Base-by-base conservation (phyloP, 2,113 vertebrate species). In the Amblyornis subalaris region DNA sequence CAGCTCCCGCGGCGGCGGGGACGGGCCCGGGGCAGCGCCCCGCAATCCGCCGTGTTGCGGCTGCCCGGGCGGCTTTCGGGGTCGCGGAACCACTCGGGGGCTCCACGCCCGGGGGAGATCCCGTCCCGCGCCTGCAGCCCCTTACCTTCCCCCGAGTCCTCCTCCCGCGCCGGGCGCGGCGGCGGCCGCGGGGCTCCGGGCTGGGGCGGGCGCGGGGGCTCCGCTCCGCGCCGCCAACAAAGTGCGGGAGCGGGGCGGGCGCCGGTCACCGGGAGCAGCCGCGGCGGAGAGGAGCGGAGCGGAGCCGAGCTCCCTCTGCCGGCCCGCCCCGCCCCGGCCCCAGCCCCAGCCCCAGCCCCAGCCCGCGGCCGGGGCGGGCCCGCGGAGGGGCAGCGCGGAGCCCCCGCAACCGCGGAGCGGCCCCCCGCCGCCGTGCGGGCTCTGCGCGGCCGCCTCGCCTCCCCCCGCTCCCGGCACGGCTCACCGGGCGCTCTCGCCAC, bases 401-500 rank as follows among this genome's bases (percentile, higher is more conserved):
- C 66, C 17, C 62, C 76, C 50, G 60, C 47, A 0, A 17, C 58
- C 2, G 55, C 55, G n/a, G 54, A 60, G 54, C 42, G 42, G 20
- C 31, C 53, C 53, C 60, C 9, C n/a, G 8, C 22, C 3, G 9
- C 61, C 26, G 36, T 4, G 48, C 10, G 72, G 65, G 6, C 29
- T 21, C 6, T 18, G 35, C 40, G 73, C 33, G 4, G 26, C 48
- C 21, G 16, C 42, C 29, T 35, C 36, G 2, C 6, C 19, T 28
- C 36, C 19, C 4, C 17, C 65, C 24, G 16, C 45, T 55, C 26
- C 33, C 58, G 2, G 22, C 5, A 6, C 10, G 28, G 17, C 57
- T 75, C 25, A 7, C 36, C 0, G 31, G 24, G 25, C 16, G 6
- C 26, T 69, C 60, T 18, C 20, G 12, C n/a, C 60, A 4, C 0